Conservation (phyloP, 92 coral and sea anemone genomes). For the Desmophyllum pertusum region DNA sequence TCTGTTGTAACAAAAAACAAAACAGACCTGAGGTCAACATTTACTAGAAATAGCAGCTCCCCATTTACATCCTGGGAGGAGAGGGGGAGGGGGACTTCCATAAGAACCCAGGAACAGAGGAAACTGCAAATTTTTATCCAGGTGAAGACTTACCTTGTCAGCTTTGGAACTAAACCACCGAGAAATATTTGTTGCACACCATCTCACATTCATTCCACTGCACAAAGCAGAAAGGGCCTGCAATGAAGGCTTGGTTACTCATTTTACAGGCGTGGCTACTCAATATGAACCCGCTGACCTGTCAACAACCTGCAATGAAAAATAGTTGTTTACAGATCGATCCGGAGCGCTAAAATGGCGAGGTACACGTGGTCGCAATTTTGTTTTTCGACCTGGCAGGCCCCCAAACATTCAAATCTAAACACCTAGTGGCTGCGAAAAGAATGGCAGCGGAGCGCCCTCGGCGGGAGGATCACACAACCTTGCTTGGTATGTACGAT, state of each 20-base stretch:
- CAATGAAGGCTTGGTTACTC: conserved; percentile 12
- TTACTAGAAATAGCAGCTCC: neutral
- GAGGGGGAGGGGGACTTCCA: too few relatives aligned
- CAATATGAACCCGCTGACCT: conserved; percentile 65
- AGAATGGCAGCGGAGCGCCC: conserved; percentile 92
- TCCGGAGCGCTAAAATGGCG: conserved; percentile 37
- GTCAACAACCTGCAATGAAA: conserved; percentile 64
- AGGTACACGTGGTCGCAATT: conserved; percentile 69
- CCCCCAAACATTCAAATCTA: conserved; percentile 38
- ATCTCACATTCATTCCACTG: conserved; percentile 3
- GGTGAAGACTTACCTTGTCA: neutral
- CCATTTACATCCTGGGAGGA: too few relatives aligned
- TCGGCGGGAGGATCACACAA: conserved; percentile 73
- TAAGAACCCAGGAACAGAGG: neutral
- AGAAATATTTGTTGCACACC: neutral
- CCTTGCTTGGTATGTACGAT: conserved; percentile 89
- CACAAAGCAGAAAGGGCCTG: too few relatives aligned
- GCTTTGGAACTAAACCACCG: conserved; percentile 19
- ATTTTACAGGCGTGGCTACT: conserved; percentile 39
- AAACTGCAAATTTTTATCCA: too few relatives aligned
- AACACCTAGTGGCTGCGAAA: conserved; percentile 37
- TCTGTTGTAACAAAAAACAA: conserved; percentile 41
- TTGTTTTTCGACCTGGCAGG: conserved; percentile 34
- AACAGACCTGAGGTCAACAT: neutral
- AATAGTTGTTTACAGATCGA: conserved; percentile 74